These are phyloP conservation scores for Sciurus vulgaris DNA, from an alignment of 2,797 vertebrate species.

Conservation along the genomic window DNA sequence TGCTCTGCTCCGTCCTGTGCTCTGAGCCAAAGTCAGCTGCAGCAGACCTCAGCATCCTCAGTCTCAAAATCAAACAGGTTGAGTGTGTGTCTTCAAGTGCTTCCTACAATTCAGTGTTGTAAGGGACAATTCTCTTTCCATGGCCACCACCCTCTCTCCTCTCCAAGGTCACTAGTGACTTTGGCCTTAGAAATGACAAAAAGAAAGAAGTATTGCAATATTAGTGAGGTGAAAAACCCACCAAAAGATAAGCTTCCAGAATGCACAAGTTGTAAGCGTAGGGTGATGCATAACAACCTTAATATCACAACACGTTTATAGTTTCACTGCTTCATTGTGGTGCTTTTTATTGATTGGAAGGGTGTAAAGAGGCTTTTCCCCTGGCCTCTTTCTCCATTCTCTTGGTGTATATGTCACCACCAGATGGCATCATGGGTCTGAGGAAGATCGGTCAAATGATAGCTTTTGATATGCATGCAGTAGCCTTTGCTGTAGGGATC, in stretches of 20 bases:
- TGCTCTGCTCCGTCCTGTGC: background rate
- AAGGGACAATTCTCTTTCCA: background rate
- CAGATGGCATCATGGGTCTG: background rate
- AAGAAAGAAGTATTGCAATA: background rate
- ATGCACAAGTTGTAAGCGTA: background rate
- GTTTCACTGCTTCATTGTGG: background rate
- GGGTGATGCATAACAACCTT: background rate
- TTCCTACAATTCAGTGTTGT: background rate
- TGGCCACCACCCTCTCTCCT: background rate
- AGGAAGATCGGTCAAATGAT: background rate
- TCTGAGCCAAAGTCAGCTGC: background rate
- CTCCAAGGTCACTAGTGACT: background rate
- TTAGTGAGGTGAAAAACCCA: background rate
- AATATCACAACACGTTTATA: too few relatives aligned
- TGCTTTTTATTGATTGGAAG: background rate
- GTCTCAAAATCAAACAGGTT: background rate
- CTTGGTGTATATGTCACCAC: background rate
- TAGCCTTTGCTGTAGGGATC: background rate
- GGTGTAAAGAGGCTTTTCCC: accelerated
- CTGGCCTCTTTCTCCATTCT: accelerated
- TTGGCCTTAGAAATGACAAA: conserved; percentile 7
- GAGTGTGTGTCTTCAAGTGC: background rate
- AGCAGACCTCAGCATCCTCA: accelerated
- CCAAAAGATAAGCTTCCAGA: background rate
- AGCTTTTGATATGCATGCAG: background rate